Evolutionary conservation across 2,797 vertebrate species (phyloP), one percentile per base, ranked within the genome.

Genomic region (Ctenopoma multispine): DNA sequence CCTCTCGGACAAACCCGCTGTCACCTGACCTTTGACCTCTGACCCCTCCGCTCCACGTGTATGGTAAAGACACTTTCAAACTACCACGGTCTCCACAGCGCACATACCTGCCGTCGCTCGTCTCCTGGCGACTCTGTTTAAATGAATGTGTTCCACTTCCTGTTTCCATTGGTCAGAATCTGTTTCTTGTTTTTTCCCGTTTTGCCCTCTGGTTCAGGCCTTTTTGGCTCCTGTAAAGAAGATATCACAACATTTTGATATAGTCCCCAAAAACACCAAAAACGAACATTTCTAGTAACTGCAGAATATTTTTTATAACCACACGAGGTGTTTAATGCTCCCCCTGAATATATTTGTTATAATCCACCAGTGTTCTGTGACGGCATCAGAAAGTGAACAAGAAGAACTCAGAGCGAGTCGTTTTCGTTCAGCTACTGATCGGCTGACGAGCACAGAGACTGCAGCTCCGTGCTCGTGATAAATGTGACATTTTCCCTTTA

Each of bases 21-120:
- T 44, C 49, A 11, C 18, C 48, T 38, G 68, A 64, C 49, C 36
- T 59, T 43, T 63, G 53, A 63, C 61, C 60, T 77, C 50, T 24
- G 62, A n/a, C 29, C 54, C 53, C 53, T 29, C 55, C 55, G 59
- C 24, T 31, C 56, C 47, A 71, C 23, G 44, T 74, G 86, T 72
- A 85, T 88, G 88, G 66, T 61, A 24, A 44, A 40, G 90, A 84
- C 88, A 86, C 92, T 81, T 81, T 56, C 82, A 64, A 77, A 48
- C 61, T 1, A 14, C 61, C 6, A 4, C 68, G n/a, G 15, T 44
- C 74, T 80, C 72, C 54, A 58, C 21, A 36, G 8, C 56, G 70
- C 48, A 55, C 65, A 68, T 46, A 74, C 75, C 74, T 50, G 65
- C 54, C 70, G 36, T 40, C 3, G 1, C 15, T 15, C 57, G 12